phyloP scores from a whole-genome alignment of 2,113 vertebrate genomes.

The Craseonycteris thonglongyai region DNA sequence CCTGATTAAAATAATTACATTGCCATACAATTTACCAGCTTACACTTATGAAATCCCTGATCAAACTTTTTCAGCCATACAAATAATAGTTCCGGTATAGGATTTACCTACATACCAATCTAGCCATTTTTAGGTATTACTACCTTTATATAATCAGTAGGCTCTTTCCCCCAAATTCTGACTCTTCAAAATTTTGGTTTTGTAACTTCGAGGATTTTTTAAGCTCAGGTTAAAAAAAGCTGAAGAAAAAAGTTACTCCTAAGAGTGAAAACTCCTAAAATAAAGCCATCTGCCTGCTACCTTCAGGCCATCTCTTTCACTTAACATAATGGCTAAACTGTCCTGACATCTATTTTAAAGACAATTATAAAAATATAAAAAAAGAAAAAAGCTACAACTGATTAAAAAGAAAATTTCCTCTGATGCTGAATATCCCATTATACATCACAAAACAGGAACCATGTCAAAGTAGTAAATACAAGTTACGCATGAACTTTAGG shows the following conservation, averaged over 20 bases:
- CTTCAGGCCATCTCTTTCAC: conserved; percentile 65
- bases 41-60: conserved; percentile 63
- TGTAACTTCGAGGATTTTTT: conserved; percentile 68
- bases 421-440: conserved; percentile 91
- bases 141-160: conserved; percentile 46
- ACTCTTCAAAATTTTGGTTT: conserved; percentile 59
- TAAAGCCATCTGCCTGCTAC: conserved; percentile 68
- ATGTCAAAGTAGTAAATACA: conserved; percentile 85
- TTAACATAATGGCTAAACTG: conserved; percentile 69
- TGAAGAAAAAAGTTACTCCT: conserved; percentile 69
- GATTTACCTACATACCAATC: not conserved
- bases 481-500: conserved; percentile 85
- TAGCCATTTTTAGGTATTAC: conserved; percentile 25
- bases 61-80: conserved; percentile 38
- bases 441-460: conserved; percentile 88
- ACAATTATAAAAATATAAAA: conserved; percentile 74
- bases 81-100: conserved; percentile 47
- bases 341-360: conserved; percentile 73
- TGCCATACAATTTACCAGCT: conserved; percentile 59
- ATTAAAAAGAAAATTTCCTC: conserved; percentile 79
- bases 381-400: conserved; percentile 76
- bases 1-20: conserved; percentile 62
- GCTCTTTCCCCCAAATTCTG: conserved; percentile 44
- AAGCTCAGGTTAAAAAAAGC: conserved; percentile 64
- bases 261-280: conserved; percentile 66